A percentile compares a stretch with the other conserved stretches of the same genome.
Conservation (phyloP, 2,888 invertebrate genomes). For the Cryptus armator region DNA sequence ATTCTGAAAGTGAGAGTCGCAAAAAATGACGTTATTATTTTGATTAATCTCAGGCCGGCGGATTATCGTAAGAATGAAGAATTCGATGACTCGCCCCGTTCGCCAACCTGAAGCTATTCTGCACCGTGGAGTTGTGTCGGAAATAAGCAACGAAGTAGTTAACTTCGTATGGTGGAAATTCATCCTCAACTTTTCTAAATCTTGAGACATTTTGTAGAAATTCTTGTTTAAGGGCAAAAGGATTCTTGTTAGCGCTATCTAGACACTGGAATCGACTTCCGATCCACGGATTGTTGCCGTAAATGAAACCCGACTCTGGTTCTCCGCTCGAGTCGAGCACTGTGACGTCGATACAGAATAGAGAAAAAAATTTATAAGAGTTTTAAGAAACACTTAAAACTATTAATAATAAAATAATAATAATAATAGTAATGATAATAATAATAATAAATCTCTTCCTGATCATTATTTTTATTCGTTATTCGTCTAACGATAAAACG, state of each 20-base stretch:
- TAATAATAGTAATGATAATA: no score
- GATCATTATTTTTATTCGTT: no score
- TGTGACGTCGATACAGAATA: conserved; percentile 61
- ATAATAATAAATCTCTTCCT: no score
- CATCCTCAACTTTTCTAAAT: conserved; percentile 77
- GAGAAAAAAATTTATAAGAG: no score
- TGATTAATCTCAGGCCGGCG: neutral
- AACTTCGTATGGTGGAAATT: conserved; percentile 84
- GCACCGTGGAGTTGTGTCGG: conserved; percentile 84
- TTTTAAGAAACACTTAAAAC: no score
- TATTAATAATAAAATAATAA: no score
- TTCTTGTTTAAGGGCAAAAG: conserved; percentile 76
- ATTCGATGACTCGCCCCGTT: conserved; percentile 82
- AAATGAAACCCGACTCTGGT: conserved; percentile 86
- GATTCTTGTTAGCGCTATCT: conserved; percentile 81
- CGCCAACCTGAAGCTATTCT: conserved; percentile 82
- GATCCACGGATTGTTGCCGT: conserved; percentile 88
- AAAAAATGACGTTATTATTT: conserved; percentile 3
- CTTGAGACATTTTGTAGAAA: conserved; percentile 76
- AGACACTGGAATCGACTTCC: conserved; percentile 86
- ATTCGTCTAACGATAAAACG: neutral
- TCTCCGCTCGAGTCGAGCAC: conserved; percentile 88
- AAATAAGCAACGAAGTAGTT: conserved; percentile 83
- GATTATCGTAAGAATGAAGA: neutral
- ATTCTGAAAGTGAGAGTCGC: conserved; percentile 80